These are phyloP conservation scores for Dryocosmus kuriphilus DNA, from an alignment of 2,888 invertebrate species.

Conservation along the genomic window DNA sequence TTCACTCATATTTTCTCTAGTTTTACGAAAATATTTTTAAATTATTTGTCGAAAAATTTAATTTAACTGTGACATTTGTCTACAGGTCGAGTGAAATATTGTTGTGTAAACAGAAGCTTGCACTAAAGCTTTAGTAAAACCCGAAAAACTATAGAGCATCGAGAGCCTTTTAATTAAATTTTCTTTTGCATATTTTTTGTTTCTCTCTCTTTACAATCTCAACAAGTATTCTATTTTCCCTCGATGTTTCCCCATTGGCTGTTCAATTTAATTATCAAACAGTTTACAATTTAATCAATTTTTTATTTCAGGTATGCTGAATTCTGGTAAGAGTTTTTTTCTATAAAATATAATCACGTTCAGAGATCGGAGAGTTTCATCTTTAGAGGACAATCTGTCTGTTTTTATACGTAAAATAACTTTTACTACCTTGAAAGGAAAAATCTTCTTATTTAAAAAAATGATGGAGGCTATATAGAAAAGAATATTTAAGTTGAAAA, in stretches of 20 bases:
- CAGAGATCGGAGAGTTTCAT: background rate
- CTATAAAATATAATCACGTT: background rate
- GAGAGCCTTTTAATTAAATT: background rate
- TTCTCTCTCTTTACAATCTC: background rate
- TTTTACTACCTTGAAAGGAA: too few species aligned
- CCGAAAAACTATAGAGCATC: background rate
- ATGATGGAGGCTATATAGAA: too few species aligned
- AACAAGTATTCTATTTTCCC: background rate
- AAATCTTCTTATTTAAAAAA: too few species aligned
- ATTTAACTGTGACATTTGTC: background rate
- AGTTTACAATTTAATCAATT: constrained; percentile 1
- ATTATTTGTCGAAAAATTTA: background rate
- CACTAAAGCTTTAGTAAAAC: background rate
- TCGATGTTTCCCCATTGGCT: background rate
- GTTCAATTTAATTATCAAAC: background rate
- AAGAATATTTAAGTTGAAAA: too few species aligned
- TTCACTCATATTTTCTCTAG: background rate
- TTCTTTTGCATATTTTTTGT: background rate
- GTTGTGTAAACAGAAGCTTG: background rate
- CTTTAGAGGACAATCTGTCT: too few species aligned
- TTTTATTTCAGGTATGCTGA: background rate
- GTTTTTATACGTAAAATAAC: too few species aligned
- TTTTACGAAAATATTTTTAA: background rate
- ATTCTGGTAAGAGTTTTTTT: background rate
- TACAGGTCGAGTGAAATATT: background rate